phyloP scores from a whole-genome alignment of 53 echinoderm and acorn worm genomes.

The Actinopyga echinites region DNA sequence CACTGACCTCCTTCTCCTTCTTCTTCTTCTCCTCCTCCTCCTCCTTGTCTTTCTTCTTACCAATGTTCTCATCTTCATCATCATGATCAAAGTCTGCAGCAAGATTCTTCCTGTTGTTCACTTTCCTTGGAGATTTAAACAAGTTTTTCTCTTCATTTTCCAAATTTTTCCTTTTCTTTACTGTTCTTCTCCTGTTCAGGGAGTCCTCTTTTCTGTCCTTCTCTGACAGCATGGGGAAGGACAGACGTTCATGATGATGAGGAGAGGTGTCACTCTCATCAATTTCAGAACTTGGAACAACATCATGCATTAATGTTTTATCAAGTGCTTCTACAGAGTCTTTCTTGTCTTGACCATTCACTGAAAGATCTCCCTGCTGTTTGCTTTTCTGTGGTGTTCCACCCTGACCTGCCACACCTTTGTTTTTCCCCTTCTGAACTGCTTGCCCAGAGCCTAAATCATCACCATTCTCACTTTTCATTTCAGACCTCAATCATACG shows the following conservation, averaged over 20 bases:
- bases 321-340: too few relatives aligned
- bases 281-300: neutral
- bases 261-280: neutral
- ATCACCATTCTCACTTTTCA: too few relatives aligned
- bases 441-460: too few relatives aligned
- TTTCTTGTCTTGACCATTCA: too few relatives aligned
- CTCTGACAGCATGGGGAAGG: slow-evolving; percentile 16
- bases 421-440: too few relatives aligned
- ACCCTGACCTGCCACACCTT: too few relatives aligned
- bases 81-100: slow-evolving; percentile 7
- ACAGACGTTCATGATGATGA: neutral
- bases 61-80: neutral
- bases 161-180: neutral
- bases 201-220: neutral
- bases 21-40: neutral
- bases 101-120: neutral
- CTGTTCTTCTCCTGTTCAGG: neutral
- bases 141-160: neutral
- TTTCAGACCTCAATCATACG: too few relatives aligned
- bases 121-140: neutral
- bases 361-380: too few relatives aligned
- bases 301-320: too few relatives aligned
- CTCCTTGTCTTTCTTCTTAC: neutral
- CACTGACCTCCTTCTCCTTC: neutral
- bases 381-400: too few relatives aligned